Conservation (phyloP, 2,888 invertebrate genomes). For the Mycalesis mineus region DNA sequence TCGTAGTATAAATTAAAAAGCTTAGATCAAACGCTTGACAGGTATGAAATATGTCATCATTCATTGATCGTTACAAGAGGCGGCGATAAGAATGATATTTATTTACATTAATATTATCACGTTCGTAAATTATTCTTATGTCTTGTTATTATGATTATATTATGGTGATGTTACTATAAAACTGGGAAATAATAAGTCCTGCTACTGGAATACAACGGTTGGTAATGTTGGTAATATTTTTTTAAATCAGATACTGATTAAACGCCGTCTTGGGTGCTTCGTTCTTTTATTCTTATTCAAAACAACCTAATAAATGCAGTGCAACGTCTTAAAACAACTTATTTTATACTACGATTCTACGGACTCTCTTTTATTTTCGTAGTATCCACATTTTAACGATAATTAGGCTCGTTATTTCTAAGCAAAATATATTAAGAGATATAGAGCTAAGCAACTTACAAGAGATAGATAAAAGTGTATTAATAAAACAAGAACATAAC, state of each 20-base stretch:
- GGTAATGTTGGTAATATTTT: slow-evolving; percentile 34
- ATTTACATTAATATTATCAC: neutral
- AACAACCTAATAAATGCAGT: too few relatives aligned
- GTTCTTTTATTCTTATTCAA: neutral
- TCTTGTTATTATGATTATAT: slow-evolving; percentile 6
- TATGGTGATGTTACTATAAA: slow-evolving; percentile 22
- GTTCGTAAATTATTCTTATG: neutral
- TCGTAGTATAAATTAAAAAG: too few relatives aligned
- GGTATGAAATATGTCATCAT: neutral
- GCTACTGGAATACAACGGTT: slow-evolving; percentile 38
- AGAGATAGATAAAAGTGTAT: too few relatives aligned
- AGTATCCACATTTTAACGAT: too few relatives aligned
- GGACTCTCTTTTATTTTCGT: too few relatives aligned
- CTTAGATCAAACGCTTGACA: neutral
- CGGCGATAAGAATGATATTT: neutral
- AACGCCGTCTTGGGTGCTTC: neutral
- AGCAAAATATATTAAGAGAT: too few relatives aligned
- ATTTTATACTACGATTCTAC: too few relatives aligned
- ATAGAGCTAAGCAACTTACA: too few relatives aligned
- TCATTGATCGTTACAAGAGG: neutral
- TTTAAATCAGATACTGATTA: neutral
- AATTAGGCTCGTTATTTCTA: too few relatives aligned
- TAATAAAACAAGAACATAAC: too few relatives aligned
- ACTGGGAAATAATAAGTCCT: slow-evolving; percentile 49
- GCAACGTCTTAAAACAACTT: too few relatives aligned